phyloP scores from a whole-genome alignment of 2,113 vertebrate species.

The Cinclus mexicanus region DNA sequence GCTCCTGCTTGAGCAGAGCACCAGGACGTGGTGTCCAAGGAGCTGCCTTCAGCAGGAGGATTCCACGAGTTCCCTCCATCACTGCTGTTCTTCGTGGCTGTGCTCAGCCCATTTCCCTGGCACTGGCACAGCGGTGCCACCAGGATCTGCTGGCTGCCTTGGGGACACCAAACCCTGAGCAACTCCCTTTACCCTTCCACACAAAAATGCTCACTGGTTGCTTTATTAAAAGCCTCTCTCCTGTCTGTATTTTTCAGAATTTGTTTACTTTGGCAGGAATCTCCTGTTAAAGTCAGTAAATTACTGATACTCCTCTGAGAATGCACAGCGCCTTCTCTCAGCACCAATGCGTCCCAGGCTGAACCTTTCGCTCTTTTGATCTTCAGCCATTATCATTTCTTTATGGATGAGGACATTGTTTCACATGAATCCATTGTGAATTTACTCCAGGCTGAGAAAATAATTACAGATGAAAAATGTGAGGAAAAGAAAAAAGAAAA shows the following conservation, averaged over 20 bases:
- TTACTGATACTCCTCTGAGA: neutral
- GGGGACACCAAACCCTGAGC: accelerated
- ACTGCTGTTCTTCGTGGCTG: too few relatives aligned
- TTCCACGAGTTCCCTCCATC: accelerated
- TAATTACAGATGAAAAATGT: neutral
- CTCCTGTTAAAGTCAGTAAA: neutral
- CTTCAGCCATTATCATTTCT: neutral
- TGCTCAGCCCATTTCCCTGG: accelerated
- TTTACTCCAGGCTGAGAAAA: neutral
- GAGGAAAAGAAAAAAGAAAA: neutral
- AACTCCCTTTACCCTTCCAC: accelerated
- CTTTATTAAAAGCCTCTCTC: neutral
- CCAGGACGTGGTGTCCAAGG: accelerated
- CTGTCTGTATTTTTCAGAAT: neutral
- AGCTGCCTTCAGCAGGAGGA: neutral
- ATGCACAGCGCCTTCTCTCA: neutral
- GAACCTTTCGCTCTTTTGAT: neutral
- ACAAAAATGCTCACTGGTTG: accelerated
- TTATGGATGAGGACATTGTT: neutral
- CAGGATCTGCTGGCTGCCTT: accelerated
- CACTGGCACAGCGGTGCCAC: accelerated
- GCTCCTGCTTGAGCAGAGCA: accelerated
- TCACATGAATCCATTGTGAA: neutral
- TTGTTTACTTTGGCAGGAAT: neutral
- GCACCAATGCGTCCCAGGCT: accelerated